phyloP scores from a whole-genome alignment of 2,888 invertebrate species.

The Cryptocephalus moraei region DNA sequence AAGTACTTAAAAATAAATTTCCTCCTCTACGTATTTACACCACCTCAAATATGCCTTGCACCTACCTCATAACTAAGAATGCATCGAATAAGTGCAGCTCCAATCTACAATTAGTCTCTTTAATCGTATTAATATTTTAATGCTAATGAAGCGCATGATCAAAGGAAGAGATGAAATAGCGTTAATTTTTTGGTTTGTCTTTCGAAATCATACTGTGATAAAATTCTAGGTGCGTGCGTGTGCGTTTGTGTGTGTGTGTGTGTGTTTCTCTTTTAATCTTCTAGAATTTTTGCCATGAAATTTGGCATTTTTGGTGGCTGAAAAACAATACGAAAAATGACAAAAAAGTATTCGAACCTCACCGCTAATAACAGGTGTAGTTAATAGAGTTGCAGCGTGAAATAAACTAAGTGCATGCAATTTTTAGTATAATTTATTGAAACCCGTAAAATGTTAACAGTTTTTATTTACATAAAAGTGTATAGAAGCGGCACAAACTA shows the following conservation, averaged over 20 bases:
- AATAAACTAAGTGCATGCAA: too few relatives aligned
- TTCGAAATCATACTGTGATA: slow-evolving; percentile 14
- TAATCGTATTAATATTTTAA: neutral
- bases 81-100: slow-evolving; percentile 10
- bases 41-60: too few relatives aligned
- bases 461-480: too few relatives aligned
- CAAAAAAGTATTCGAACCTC: neutral
- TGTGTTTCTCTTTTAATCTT: slow-evolving; percentile 18
- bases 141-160: neutral
- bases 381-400: too few relatives aligned
- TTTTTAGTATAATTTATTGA: too few relatives aligned
- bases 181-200: slow-evolving; percentile 6
- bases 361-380: too few relatives aligned
- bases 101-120: slow-evolving; percentile 13
- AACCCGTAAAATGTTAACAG: too few relatives aligned
- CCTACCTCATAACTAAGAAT: too few relatives aligned
- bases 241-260: too few relatives aligned
- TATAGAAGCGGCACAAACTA: too few relatives aligned
- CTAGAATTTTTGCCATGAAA: slow-evolving; percentile 28
- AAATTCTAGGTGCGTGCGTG: slow-evolving; percentile 5
- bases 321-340: slow-evolving; percentile 7
- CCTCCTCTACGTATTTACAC: too few relatives aligned
- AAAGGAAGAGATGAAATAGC: slow-evolving; percentile 7
- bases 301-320: slow-evolving; percentile 29
- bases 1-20: too few relatives aligned